Conservation (phyloP, 2,797 vertebrate species). For the Halcyon chelicuti region DNA sequence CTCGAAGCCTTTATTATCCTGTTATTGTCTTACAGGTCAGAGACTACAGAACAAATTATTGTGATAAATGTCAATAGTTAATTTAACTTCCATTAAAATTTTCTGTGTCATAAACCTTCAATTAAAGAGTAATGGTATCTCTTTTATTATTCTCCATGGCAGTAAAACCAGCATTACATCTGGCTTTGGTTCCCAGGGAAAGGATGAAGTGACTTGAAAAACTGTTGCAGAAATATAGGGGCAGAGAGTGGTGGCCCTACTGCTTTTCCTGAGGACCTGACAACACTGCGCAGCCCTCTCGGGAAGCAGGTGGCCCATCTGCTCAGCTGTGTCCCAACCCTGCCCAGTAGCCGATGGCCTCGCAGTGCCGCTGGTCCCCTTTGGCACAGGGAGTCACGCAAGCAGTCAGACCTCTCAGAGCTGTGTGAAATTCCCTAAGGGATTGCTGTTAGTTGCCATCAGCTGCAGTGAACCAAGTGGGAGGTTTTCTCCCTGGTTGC, state of each 20-base stretch:
- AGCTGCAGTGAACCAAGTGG: neutral
- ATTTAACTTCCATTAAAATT: slow-evolving; percentile 69
- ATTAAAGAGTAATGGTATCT: slow-evolving; percentile 42
- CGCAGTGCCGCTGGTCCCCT: slow-evolving; percentile 51
- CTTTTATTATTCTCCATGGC: slow-evolving; percentile 21
- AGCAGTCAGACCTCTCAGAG: slow-evolving; percentile 32
- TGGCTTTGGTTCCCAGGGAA: slow-evolving; percentile 23
- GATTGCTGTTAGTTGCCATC: neutral
- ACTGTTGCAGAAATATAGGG: neutral
- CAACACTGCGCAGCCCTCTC: neutral
- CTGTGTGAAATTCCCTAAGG: slow-evolving; percentile 32
- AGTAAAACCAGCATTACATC: slow-evolving; percentile 19
- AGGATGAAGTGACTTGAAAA: slow-evolving; percentile 2
- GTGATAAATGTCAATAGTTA: slow-evolving; percentile 58
- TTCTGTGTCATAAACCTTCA: slow-evolving; percentile 59
- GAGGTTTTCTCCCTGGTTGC: neutral
- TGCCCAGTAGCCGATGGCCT: slow-evolving; percentile 71
- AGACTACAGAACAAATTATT: slow-evolving; percentile 52
- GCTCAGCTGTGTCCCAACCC: neutral
- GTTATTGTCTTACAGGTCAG: slow-evolving; percentile 25
- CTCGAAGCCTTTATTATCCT: slow-evolving; percentile 10
- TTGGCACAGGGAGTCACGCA: slow-evolving; percentile 10
- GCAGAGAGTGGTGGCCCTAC: neutral
- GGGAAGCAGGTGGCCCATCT: neutral
- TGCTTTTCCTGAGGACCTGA: slow-evolving; percentile 52